Evolutionary conservation across 2,888 invertebrate genomes (phyloP).

Genomic region (Adineta ricciae): DNA sequence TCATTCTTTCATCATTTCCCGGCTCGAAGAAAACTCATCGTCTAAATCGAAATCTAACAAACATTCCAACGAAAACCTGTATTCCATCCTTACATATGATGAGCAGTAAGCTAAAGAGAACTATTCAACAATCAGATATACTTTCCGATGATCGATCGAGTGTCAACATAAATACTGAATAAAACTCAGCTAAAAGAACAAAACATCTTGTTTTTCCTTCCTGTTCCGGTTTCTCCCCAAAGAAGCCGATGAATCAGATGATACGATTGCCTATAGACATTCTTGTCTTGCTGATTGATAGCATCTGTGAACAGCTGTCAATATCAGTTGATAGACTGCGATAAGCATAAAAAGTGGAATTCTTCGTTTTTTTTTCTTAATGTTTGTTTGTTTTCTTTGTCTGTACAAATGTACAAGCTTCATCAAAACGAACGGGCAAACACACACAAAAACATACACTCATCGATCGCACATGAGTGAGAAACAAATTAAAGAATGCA

Average conservation of each 20-base stretch:
- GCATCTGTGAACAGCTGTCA: neutral
- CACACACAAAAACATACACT: neutral
- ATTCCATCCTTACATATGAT: neutral
- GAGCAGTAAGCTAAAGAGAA: neutral
- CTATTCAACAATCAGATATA: neutral
- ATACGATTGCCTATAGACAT: neutral
- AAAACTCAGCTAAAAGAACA: too few relatives aligned
- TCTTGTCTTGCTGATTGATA: neutral
- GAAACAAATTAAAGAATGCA: neutral
- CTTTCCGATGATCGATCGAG: neutral
- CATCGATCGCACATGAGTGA: neutral
- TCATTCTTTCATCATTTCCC: neutral
- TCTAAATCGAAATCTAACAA: neutral
- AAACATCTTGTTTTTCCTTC: neutral
- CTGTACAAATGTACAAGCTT: conserved; percentile 22
- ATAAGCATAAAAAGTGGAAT: neutral
- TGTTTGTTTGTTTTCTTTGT: conserved; percentile 1
- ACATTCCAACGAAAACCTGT: neutral
- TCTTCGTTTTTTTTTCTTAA: neutral
- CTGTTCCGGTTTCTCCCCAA: neutral
- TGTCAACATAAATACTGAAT: neutral
- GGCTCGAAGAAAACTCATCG: neutral
- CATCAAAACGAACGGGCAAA: conserved; percentile 7
- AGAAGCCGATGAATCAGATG: neutral
- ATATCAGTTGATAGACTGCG: neutral